phyloP scores from a whole-genome alignment of 2,888 invertebrate genomes.

The Troides oblongomaculatus region DNA sequence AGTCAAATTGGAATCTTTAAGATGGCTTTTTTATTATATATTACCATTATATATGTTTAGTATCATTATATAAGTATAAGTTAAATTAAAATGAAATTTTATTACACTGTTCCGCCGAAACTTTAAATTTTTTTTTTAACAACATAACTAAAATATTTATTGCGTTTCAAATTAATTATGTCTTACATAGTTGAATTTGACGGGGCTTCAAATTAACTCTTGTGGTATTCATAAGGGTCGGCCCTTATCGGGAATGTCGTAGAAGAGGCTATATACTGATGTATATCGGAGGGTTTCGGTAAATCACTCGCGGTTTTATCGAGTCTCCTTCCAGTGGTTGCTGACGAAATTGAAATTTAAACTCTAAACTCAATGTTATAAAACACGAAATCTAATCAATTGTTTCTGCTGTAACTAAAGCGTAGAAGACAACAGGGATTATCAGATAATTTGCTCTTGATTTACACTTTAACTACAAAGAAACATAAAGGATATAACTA shows the following conservation, averaged over 20 bases:
- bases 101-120: not conserved
- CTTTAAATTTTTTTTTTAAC: not conserved
- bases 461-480: not conserved
- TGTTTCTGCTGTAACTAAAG: not conserved
- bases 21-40: too few relatives aligned
- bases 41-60: too few relatives aligned
- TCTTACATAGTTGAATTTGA: not conserved
- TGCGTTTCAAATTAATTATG: not conserved
- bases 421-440: not conserved
- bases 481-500: not conserved
- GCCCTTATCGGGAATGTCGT: slow-evolving; percentile 1
- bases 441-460: not conserved
- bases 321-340: not conserved
- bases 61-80: not conserved
- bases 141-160: not conserved
- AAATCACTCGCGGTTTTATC: not conserved
- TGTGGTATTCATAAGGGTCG: slow-evolving; percentile 2
- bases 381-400: not conserved
- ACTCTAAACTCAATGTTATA: not conserved
- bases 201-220: not conserved
- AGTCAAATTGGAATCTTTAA: too few relatives aligned
- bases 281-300: not conserved
- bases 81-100: not conserved
- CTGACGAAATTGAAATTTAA: not conserved
- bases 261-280: not conserved